A percentile compares a stretch with the other conserved stretches of the same genome.
Conservation (phyloP, 2,113 vertebrate genomes). For the Cyanocitta stelleri region DNA sequence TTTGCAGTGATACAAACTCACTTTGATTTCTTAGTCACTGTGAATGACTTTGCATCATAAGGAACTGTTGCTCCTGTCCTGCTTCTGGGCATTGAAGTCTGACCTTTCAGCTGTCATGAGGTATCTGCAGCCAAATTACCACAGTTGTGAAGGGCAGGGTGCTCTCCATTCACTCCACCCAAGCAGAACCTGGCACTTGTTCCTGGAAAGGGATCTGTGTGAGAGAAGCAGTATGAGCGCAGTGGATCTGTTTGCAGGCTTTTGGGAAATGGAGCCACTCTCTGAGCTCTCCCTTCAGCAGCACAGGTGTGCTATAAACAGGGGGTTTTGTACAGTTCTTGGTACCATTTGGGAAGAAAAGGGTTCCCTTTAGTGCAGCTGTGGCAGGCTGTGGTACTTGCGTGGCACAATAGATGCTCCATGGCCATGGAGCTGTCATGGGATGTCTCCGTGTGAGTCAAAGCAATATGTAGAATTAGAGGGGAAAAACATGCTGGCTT, state of each 20-base stretch:
- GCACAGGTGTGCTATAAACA: fast-evolving
- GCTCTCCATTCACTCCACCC: neutral
- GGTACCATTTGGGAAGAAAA: neutral
- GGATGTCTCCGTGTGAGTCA: neutral
- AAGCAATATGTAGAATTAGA: neutral
- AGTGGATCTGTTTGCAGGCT: neutral
- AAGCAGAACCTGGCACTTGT: neutral
- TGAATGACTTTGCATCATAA: neutral
- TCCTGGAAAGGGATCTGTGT: neutral
- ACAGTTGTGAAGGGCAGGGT: fast-evolving
- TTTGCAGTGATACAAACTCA: neutral
- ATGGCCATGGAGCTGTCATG: fast-evolving
- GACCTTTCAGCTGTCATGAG: neutral
- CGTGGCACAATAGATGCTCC: fast-evolving
- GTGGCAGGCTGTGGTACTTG: neutral
- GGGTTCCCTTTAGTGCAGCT: neutral
- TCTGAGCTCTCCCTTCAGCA: neutral
- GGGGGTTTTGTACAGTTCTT: neutral
- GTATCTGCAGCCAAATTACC: neutral
- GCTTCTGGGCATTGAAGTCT: neutral
- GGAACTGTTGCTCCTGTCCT: neutral
- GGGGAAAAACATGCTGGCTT: neutral
- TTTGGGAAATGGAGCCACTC: neutral
- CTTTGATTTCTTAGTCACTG: neutral
- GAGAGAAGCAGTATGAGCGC: neutral